A percentile compares a stretch with the other conserved stretches of the same genome.
phyloP scores from a whole-genome alignment of 1,140 invertebrate species.

The Drosophila burlai region DNA sequence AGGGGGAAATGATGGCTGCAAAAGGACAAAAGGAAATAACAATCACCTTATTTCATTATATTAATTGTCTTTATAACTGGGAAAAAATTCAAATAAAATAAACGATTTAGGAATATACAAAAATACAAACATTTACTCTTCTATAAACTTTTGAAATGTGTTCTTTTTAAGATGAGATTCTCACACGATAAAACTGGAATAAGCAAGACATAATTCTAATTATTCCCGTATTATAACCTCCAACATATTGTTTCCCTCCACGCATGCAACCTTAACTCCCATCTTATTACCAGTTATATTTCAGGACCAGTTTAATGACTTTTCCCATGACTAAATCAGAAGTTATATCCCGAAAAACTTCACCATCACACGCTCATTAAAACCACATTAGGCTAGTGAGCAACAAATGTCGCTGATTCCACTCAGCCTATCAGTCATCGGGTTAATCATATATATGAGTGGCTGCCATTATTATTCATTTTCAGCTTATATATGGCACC shows the following conservation, averaged over 20 bases:
- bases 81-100: neutral
- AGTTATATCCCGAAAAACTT: constrained; percentile 19
- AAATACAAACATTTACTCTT: neutral
- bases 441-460: constrained; percentile 48
- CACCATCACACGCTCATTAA: constrained; percentile 35
- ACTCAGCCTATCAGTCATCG: constrained; percentile 46
- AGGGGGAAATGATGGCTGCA: neutral
- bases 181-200: neutral
- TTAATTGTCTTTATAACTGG: neutral
- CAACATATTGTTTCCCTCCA: too few species aligned
- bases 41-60: neutral
- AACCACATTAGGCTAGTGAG: constrained; percentile 28
- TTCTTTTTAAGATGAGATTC: too few species aligned
- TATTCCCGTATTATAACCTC: neutral
- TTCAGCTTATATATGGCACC: constrained; percentile 43
- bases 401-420: constrained; percentile 29
- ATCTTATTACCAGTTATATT: neutral
- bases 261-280: neutral
- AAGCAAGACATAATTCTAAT: neutral
- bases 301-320: constrained; percentile 6
- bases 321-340: neutral
- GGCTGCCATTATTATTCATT: constrained; percentile 48
- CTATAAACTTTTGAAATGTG: neutral
- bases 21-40: neutral
- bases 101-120: neutral